phyloP scores from a whole-genome alignment of 2,797 vertebrate genomes.

The Paguma larvata region DNA sequence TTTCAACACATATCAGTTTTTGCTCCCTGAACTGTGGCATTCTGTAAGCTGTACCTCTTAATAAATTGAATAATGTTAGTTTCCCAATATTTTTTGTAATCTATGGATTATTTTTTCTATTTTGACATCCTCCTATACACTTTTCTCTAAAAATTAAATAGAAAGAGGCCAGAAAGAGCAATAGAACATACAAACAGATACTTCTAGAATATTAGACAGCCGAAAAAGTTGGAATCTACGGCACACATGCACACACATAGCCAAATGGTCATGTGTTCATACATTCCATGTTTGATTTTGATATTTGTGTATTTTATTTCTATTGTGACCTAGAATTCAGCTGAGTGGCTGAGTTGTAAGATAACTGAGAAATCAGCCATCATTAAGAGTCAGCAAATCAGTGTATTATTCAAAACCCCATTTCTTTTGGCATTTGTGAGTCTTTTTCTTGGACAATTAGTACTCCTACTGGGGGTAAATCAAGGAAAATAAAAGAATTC shows the following conservation, averaged over 20 bases:
- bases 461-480: not conserved
- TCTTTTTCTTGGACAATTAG: not conserved
- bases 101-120: constrained; percentile 3
- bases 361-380: not conserved
- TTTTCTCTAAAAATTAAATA: constrained; percentile 33
- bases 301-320: not conserved
- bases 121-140: not conserved
- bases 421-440: constrained; percentile 28
- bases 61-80: not conserved
- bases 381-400: constrained; percentile 8
- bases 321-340: not conserved
- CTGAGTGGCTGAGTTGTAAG: not conserved
- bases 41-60: not conserved
- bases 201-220: not conserved
- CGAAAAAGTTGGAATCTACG: not conserved
- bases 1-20: not conserved
- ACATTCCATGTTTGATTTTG: not conserved
- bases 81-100: not conserved
- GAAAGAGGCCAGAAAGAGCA: not conserved
- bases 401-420: not conserved
- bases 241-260: not conserved
- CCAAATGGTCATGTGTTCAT: not conserved
- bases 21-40: not conserved
- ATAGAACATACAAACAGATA: not conserved
- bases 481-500: not conserved